Base-by-base conservation (phyloP, 2,888 invertebrate species). In the Operophtera brumata region DNA sequence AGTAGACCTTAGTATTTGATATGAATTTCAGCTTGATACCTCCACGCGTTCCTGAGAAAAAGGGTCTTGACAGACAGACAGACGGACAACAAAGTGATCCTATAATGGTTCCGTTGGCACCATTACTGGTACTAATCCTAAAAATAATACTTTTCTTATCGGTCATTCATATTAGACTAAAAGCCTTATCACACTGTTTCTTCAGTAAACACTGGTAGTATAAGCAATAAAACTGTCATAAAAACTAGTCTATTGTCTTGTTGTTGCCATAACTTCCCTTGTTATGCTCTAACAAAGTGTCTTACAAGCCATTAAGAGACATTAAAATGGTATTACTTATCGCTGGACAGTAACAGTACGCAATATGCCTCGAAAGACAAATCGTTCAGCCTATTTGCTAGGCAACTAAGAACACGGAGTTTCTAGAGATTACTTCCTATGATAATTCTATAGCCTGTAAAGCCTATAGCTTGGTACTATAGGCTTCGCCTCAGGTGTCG, bases 361-460 rank as follows among this genome's bases (percentile, higher is more conserved):
- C 69, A 76, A 74, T 71, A 70, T 71, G 73, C 68, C 61, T 47
- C 53, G 65, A 65, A 66, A 80, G 77, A 80, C 78, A 80, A 80
- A 83, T 79, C 67, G 74, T 70, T 62, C 64, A 55, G 69, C 58
- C 69, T 64, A 75, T 76, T 75, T 65, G 58, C 56, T 68, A 67
- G 13, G 6, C 34, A 34, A 40, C 34, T 42, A 37, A 54, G 64
- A 64, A 75, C 78, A 78, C 72, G 75, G 73, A 71, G 75, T 80
- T 79, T 79, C 76, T 75, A 69, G 53, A 69, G 78, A 82, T 80
- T 66, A 65, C 71, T 74, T 66, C 68, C 66, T 67, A 64, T 72
- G 80, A 82, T 80, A 77, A 67, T 70, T 68, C 55, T 59, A 26
- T 40, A 56, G 61, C 58, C 67, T 73, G 72, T 20, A 20, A 72